A percentile compares a stretch with the other conserved stretches of the same genome.
Evolutionary conservation across 2,888 invertebrate species (phyloP).

Genomic region (Amphipoea oculea): DNA sequence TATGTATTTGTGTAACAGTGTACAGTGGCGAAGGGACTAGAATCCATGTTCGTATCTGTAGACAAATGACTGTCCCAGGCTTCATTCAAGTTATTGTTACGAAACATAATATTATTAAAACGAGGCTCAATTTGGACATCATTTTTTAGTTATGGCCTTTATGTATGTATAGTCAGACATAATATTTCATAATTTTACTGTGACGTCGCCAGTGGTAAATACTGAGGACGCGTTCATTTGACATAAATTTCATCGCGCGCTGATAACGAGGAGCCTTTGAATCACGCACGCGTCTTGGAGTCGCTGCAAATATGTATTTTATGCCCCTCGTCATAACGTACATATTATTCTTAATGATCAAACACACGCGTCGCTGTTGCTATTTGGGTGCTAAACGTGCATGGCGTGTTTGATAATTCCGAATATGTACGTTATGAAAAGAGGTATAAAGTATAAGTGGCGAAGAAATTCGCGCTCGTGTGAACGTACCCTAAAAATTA

Average conservation of each 20-base stretch:
- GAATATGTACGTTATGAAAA: background rate
- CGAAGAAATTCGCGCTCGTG: background rate
- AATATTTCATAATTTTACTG: constrained; percentile 6
- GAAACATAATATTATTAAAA: constrained; percentile 18
- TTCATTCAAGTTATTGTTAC: constrained; percentile 23
- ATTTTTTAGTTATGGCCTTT: constrained; percentile 4
- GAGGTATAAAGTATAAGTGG: background rate
- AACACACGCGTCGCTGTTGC: background rate
- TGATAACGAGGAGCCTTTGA: background rate
- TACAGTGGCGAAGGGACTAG: constrained; percentile 15
- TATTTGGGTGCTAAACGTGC: background rate
- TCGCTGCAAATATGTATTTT: background rate
- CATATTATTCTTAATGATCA: constrained; percentile 1
- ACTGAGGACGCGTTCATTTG: background rate
- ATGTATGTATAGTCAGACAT: constrained; percentile 1
- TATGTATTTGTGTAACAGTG: constrained; percentile 17
- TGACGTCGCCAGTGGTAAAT: constrained; percentile 2
- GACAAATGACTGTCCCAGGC: constrained; percentile 36
- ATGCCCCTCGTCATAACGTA: background rate
- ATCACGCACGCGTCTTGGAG: background rate
- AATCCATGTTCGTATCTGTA: constrained; percentile 31
- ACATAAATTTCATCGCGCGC: background rate
- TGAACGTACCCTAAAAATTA: background rate
- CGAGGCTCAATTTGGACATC: constrained; percentile 27
- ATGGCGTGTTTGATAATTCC: background rate